These are phyloP conservation scores for Lepus townsendii DNA, from an alignment of 2,797 vertebrate species.

Conservation along the genomic window DNA sequence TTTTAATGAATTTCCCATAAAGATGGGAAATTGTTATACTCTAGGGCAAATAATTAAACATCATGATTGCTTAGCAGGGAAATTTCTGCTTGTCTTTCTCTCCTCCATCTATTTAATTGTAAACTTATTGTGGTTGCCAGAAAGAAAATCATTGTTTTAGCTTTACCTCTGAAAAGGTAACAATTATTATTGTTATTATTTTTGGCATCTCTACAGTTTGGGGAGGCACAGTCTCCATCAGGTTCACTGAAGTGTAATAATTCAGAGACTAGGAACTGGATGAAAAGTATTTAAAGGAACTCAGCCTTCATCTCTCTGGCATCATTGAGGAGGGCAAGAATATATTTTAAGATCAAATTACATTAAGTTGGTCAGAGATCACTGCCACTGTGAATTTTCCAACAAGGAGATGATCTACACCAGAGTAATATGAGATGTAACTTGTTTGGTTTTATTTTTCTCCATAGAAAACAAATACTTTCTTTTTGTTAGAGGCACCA, in stretches of 20 bases:
- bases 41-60: conserved; percentile 2
- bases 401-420: not conserved
- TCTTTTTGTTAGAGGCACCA: conserved; percentile 1
- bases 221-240: not conserved
- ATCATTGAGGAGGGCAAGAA: not conserved
- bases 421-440: not conserved
- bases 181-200: not conserved
- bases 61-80: not conserved
- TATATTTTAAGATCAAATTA: conserved; percentile 14
- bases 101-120: not conserved
- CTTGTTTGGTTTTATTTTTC: conserved; percentile 54
- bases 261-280: not conserved
- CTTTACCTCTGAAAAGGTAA: not conserved
- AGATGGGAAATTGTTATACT: not conserved
- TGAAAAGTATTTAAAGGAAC: not conserved
- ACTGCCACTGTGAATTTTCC: conserved; percentile 43
- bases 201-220: not conserved
- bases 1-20: not conserved
- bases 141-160: conserved; percentile 24
- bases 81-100: conserved; percentile 36
- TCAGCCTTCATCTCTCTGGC: not conserved
- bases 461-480: conserved; percentile 45
- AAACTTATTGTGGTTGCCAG: not conserved
- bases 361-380: not conserved
- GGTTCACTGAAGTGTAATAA: not conserved